Conservation (phyloP, 2,113 vertebrate genomes). For the Lagopus muta region DNA sequence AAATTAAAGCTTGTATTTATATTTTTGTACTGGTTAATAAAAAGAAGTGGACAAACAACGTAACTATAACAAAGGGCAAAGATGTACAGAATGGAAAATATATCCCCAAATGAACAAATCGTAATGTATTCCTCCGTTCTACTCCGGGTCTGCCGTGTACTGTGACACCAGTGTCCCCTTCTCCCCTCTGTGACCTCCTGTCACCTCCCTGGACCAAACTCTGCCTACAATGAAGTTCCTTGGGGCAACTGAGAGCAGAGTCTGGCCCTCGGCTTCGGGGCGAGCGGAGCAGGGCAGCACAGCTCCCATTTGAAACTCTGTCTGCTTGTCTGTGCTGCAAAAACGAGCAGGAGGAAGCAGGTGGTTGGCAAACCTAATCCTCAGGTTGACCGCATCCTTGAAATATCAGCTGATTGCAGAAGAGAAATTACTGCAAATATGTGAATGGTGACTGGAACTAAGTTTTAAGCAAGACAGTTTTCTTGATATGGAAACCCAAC, state of each 20-base stretch:
- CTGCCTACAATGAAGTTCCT: slow-evolving; percentile 54
- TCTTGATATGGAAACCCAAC: slow-evolving; percentile 53
- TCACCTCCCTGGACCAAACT: neutral
- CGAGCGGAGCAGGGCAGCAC: fast-evolving
- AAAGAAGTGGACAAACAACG: slow-evolving; percentile 23
- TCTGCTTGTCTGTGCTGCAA: neutral
- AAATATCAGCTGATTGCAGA: slow-evolving; percentile 26
- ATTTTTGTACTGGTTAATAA: slow-evolving; percentile 71
- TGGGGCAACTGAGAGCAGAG: slow-evolving; percentile 12
- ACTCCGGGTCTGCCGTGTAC: neutral
- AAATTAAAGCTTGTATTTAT: slow-evolving; percentile 70
- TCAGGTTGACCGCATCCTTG: slow-evolving; percentile 41
- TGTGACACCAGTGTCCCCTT: neutral
- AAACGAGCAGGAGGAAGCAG: neutral
- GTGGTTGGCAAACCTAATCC: neutral
- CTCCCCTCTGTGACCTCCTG: neutral
- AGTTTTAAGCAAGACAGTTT: slow-evolving; percentile 36
- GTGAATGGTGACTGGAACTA: slow-evolving; percentile 33
- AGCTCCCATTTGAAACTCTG: neutral
- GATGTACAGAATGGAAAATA: neutral
- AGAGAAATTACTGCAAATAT: slow-evolving; percentile 27
- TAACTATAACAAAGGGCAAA: slow-evolving; percentile 36
- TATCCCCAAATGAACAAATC: neutral
- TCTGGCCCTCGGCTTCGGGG: neutral
- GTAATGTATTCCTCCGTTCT: neutral